Conservation (phyloP, 2,113 vertebrate genomes). For the Channa argus region DNA sequence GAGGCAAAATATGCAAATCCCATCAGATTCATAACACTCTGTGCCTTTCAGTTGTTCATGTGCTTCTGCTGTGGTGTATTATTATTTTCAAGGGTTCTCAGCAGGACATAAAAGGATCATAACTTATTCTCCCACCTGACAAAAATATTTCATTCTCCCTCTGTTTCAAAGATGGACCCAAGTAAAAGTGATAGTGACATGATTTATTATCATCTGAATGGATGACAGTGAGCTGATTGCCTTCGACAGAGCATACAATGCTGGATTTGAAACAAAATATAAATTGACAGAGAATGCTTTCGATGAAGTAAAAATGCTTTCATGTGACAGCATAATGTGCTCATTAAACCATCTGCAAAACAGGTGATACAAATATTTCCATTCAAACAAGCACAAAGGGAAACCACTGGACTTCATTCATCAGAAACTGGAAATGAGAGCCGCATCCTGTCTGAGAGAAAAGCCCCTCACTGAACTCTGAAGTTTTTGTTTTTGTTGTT, state of each 20-base stretch:
- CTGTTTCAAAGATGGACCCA: conserved; percentile 69
- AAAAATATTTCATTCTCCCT: conserved; percentile 65
- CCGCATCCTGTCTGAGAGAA: conserved; percentile 29
- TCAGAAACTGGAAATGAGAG: conserved; percentile 46
- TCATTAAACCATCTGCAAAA: conserved; percentile 75
- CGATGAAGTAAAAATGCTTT: conserved; percentile 63
- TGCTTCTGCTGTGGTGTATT: conserved; percentile 69
- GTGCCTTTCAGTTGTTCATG: conserved; percentile 68
- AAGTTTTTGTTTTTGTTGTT: conserved; percentile 31
- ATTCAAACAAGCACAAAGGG: conserved; percentile 56
- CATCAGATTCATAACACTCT: conserved; percentile 78
- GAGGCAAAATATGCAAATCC: conserved; percentile 78
- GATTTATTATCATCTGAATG: conserved; percentile 74
- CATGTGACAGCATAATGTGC: conserved; percentile 75
- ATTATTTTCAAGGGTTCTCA: conserved; percentile 82
- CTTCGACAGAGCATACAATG: conserved; percentile 66
- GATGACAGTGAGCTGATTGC: conserved; percentile 61
- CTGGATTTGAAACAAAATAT: conserved; percentile 67
- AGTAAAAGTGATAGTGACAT: conserved; percentile 71
- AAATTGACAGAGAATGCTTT: conserved; percentile 72
- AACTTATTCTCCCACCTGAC: conserved; percentile 81
- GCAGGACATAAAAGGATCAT: conserved; percentile 78
- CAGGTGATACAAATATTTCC: conserved; percentile 68
- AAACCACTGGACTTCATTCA: conserved; percentile 54
- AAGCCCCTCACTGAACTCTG: conserved; percentile 42